Conservation (phyloP, 2,888 invertebrate species). For the Dinocampus coccinellae region DNA sequence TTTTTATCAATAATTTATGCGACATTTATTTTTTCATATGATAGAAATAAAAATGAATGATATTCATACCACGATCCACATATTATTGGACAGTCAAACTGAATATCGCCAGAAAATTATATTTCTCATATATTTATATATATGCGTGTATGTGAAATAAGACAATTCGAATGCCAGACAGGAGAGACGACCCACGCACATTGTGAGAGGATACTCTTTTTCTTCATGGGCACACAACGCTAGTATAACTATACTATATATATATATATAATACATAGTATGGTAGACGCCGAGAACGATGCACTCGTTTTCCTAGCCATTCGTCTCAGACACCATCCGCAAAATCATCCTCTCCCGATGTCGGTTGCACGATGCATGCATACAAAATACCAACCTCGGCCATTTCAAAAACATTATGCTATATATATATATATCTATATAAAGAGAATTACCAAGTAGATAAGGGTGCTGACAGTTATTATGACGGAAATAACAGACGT, state of each 20-base stretch:
- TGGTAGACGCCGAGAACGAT: conserved; percentile 25
- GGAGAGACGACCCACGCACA: conserved; percentile 37
- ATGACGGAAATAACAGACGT: conserved; percentile 5
- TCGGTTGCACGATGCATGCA: conserved; percentile 50
- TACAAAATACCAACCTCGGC: conserved; percentile 50
- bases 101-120: conserved; percentile 42
- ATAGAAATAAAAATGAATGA: not conserved
- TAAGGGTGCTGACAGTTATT: conserved; percentile 1
- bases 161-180: conserved; percentile 54
- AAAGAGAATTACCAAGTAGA: conserved; percentile 5
- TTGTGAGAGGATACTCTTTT: not conserved
- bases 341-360: conserved; percentile 29
- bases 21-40: conserved; percentile 10
- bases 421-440: not conserved
- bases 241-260: not conserved
- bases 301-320: conserved; percentile 27
- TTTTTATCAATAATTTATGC: not conserved
- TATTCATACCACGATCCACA: not conserved
- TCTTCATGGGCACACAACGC: not conserved
- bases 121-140: conserved; percentile 19
- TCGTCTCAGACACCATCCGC: conserved; percentile 35
- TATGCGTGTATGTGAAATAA: conserved; percentile 34
- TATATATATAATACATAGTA: not conserved
- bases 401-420: conserved; percentile 27
- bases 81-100: conserved; percentile 29